Conservation (phyloP, 2,113 vertebrate species). For the Copsychus sechellarum region DNA sequence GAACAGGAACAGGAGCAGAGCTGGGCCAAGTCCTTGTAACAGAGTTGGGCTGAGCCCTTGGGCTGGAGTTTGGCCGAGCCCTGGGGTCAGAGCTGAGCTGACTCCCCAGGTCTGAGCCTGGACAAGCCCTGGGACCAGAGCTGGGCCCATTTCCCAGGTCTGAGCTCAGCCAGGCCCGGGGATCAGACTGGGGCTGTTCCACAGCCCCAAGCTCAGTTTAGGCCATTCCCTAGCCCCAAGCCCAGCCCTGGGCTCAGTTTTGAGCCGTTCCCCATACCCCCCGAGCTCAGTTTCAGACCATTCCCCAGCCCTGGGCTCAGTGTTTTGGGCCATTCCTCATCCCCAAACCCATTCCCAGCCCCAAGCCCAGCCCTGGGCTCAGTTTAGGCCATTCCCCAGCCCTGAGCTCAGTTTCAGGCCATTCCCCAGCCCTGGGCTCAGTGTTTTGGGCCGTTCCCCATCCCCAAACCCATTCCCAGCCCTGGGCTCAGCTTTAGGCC, state of each 20-base stretch:
- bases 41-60: background rate
- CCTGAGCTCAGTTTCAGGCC: too few species aligned
- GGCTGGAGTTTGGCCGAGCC: accelerated
- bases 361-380: background rate
- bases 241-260: too few species aligned
- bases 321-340: too few species aligned
- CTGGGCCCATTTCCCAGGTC: background rate
- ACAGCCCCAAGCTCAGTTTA: too few species aligned
- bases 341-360: too few species aligned
- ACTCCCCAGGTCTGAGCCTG: accelerated
- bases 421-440: too few species aligned
- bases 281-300: background rate
- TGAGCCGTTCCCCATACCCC: background rate
- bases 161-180: accelerated
- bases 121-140: background rate
- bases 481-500: too few species aligned
- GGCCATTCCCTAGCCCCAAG: too few species aligned
- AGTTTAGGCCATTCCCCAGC: constrained; percentile 74
- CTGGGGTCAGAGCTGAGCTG: background rate
- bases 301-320: too few species aligned
- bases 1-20: background rate
- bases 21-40: background rate
- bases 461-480: too few species aligned
- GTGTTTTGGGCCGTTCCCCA: too few species aligned
- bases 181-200: background rate